phyloP scores from a whole-genome alignment of 1,140 invertebrate genomes.

The Leptinotarsa lineolata region DNA sequence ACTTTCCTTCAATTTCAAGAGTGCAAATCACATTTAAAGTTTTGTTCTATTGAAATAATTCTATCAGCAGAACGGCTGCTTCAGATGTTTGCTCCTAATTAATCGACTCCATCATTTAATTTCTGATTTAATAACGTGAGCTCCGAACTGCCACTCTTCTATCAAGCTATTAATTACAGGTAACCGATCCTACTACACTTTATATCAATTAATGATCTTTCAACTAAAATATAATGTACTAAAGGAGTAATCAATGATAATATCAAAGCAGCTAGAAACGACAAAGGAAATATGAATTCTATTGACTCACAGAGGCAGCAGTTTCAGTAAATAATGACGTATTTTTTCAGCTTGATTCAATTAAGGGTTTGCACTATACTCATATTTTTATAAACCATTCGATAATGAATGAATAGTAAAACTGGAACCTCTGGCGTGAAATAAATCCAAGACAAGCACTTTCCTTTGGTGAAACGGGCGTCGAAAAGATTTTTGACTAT shows the following conservation, averaged over 20 bases:
- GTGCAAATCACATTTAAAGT: neutral
- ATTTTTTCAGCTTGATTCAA: neutral
- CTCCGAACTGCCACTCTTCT: too few relatives aligned
- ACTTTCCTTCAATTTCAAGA: neutral
- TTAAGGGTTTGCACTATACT: too few relatives aligned
- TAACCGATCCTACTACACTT: conserved; percentile 4
- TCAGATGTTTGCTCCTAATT: neutral
- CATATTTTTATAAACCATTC: too few relatives aligned
- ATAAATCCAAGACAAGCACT: too few relatives aligned
- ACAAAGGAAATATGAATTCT: conserved; percentile 18
- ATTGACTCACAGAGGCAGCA: neutral
- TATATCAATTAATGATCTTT: conserved; percentile 10
- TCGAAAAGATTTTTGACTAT: too few relatives aligned
- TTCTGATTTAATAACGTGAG: neutral
- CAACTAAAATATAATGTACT: conserved; percentile 13
- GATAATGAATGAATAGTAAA: too few relatives aligned
- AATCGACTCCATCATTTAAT: neutral
- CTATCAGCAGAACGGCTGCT: neutral
- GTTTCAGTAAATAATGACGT: neutral
- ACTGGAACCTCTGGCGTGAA: too few relatives aligned
- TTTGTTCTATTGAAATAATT: too few relatives aligned
- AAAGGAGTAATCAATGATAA: conserved; percentile 9
- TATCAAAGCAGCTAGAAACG: conserved; percentile 7
- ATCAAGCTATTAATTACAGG: conserved; percentile 14
- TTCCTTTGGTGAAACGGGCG: too few relatives aligned